These are phyloP conservation scores for Oreortyx pictus DNA, from an alignment of 2,797 vertebrate genomes.

Conservation along the genomic window DNA sequence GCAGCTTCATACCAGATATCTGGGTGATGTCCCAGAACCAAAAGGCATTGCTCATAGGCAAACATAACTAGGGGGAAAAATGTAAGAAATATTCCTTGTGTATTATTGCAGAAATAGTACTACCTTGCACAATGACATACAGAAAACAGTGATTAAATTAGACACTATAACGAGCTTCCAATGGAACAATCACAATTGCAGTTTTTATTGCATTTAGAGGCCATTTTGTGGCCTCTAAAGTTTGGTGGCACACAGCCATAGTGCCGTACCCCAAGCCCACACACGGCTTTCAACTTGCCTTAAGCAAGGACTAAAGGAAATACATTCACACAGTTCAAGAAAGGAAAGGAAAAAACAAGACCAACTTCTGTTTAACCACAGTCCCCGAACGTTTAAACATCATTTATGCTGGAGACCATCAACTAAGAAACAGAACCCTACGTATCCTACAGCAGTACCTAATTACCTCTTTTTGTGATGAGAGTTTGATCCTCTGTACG, in stretches of 20 bases:
- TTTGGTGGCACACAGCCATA: neutral
- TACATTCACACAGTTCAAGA: neutral
- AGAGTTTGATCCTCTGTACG: conserved; percentile 98
- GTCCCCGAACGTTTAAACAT: neutral
- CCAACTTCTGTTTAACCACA: neutral
- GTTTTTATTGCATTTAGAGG: neutral
- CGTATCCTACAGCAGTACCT: rapidly evolving
- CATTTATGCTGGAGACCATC: rapidly evolving
- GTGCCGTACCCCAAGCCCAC: neutral
- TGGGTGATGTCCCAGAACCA: conserved; percentile 97
- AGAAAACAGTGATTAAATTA: neutral
- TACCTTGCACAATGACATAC: neutral
- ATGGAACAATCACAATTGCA: neutral
- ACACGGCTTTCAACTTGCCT: neutral
- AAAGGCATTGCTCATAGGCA: conserved; percentile 97
- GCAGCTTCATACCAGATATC: conserved; percentile 99
- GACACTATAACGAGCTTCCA: neutral
- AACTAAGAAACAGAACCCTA: neutral
- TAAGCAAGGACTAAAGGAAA: neutral
- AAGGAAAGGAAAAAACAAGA: neutral
- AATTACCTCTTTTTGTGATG: conserved; percentile 96
- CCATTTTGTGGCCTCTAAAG: neutral
- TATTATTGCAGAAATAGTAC: neutral
- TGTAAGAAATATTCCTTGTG: neutral
- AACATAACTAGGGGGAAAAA: conserved; percentile 91